Percentiles rank a stretch among this genome's conserved stretches.
Evolutionary conservation across 2,797 vertebrate genomes (phyloP).

Genomic region (Gambelia wislizenii): DNA sequence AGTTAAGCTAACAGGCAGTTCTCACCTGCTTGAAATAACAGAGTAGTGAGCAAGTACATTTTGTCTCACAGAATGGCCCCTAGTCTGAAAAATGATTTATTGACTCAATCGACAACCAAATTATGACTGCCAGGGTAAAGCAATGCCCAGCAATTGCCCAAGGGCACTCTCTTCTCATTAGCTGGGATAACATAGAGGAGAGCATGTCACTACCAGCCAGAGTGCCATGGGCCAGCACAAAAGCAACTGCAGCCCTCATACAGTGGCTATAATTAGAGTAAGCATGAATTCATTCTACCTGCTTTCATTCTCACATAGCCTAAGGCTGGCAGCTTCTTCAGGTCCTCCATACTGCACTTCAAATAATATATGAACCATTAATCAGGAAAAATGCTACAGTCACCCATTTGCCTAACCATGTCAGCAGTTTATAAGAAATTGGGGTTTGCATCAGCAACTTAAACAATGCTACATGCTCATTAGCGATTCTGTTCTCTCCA

Average conservation of each 20-base stretch:
- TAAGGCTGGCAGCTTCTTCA: conserved; percentile 55
- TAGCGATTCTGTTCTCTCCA: not conserved
- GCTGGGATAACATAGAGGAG: not conserved
- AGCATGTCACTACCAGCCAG: conserved; percentile 5
- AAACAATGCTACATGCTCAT: not conserved
- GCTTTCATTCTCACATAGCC: conserved; percentile 2
- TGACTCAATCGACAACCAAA: not conserved
- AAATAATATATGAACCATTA: conserved; percentile 56
- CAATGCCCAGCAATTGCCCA: conserved; percentile 21
- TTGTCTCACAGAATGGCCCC: conserved; percentile 10
- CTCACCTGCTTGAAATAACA: conserved; percentile 21
- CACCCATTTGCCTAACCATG: conserved; percentile 62
- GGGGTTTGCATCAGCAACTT: conserved; percentile 51
- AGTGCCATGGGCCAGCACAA: not conserved
- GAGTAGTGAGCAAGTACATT: not conserved
- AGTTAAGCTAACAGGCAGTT: conserved; percentile 6
- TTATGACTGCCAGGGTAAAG: not conserved
- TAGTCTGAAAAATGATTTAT: conserved; percentile 13
- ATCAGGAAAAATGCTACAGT: conserved; percentile 58
- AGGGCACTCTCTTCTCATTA: conserved; percentile 24
- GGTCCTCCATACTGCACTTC: not conserved
- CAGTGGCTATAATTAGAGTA: conserved; percentile 3
- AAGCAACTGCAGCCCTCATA: not conserved
- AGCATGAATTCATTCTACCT: conserved; percentile 20
- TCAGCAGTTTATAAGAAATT: conserved; percentile 57